A percentile compares a stretch with the other conserved stretches of the same genome.
These are phyloP conservation scores for Spea hammondii DNA, from an alignment of 2,797 vertebrate genomes.

Conservation along the genomic window DNA sequence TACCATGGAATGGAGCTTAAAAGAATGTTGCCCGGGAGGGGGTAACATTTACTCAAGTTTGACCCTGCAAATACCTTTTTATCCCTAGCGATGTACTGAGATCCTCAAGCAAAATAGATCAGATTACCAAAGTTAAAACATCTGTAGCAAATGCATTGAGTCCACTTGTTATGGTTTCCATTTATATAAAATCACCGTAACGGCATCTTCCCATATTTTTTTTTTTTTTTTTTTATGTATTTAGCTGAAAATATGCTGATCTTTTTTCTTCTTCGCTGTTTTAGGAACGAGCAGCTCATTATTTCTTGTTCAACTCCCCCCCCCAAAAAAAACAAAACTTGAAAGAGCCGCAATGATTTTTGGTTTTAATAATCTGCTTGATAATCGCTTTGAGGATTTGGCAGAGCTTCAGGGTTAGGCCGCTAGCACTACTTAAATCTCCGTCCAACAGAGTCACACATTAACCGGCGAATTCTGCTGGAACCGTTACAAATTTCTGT, in stretches of 20 bases:
- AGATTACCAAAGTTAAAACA: slow-evolving; percentile 15
- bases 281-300: not conserved
- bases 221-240: not conserved
- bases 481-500: slow-evolving; percentile 71
- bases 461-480: slow-evolving; percentile 71
- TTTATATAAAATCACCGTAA: slow-evolving; percentile 2
- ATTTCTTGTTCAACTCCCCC: not conserved
- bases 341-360: not conserved
- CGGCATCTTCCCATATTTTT: not conserved
- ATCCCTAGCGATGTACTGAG: not conserved
- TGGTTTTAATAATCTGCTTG: slow-evolving; percentile 1
- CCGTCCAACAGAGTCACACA: slow-evolving; percentile 64
- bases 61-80: not conserved
- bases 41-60: not conserved
- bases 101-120: slow-evolving; percentile 23
- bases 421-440: slow-evolving; percentile 67
- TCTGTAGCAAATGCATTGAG: not conserved
- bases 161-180: slow-evolving; percentile 20
- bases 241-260: not conserved
- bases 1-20: not conserved
- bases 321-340: not conserved
- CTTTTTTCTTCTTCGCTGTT: slow-evolving; percentile 1
- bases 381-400: slow-evolving; percentile 62
- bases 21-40: not conserved
- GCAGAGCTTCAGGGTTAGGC: slow-evolving; percentile 35